These are phyloP conservation scores for Tenodera sinensis DNA, from an alignment of 2,888 invertebrate genomes.

Conservation along the genomic window DNA sequence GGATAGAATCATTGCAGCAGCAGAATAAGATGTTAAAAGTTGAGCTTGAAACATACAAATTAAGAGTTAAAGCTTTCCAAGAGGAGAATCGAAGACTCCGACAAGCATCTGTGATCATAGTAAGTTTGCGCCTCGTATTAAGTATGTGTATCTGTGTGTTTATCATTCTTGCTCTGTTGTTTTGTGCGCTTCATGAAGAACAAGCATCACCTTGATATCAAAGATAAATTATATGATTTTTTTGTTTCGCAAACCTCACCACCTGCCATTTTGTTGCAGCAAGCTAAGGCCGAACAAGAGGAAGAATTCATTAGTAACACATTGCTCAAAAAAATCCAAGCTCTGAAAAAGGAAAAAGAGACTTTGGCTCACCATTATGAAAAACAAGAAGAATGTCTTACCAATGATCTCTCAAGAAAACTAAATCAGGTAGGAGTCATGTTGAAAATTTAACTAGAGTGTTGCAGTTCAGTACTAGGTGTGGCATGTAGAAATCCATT, in stretches of 20 bases:
- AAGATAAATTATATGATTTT: neutral
- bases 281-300: slow-evolving; percentile 99
- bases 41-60: slow-evolving; percentile 93
- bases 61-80: slow-evolving; percentile 90
- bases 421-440: slow-evolving; percentile 68
- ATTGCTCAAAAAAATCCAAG: slow-evolving; percentile 95
- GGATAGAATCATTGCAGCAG: slow-evolving; percentile 94
- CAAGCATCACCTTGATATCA: neutral
- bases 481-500: too few species aligned
- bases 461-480: too few species aligned
- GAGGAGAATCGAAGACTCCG: slow-evolving; percentile 92
- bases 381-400: slow-evolving; percentile 97
- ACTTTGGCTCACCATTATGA: slow-evolving; percentile 98
- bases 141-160: neutral
- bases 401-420: slow-evolving; percentile 94
- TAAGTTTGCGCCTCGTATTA: slow-evolving; percentile 54
- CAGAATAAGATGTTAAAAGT: slow-evolving; percentile 96
- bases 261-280: slow-evolving; percentile 54
- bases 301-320: slow-evolving; percentile 99
- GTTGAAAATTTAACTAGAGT: too few species aligned
- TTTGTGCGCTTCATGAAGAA: neutral
- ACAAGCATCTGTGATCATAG: slow-evolving; percentile 96
- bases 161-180: neutral
- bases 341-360: slow-evolving; percentile 97
- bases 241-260: slow-evolving; percentile 18